phyloP scores from a whole-genome alignment of 2,888 invertebrate genomes.

The Dichetophora obliterata region DNA sequence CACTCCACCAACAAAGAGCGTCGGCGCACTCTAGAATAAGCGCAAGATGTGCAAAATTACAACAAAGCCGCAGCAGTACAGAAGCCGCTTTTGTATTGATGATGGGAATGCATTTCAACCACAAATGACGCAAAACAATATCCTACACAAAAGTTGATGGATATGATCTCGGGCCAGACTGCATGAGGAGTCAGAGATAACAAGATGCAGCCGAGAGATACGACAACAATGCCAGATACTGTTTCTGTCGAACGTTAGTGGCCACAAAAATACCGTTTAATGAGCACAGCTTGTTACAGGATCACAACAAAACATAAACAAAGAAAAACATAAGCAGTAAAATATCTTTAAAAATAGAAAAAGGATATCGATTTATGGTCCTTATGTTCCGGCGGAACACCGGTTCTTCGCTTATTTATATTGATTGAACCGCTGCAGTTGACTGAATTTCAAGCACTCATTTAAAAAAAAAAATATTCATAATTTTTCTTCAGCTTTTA shows the following conservation, averaged over 20 bases:
- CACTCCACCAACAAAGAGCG: conserved; percentile 48
- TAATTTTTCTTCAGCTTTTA: too few species aligned
- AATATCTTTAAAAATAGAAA: too few species aligned
- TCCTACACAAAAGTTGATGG: conserved; percentile 51
- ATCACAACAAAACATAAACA: conserved; percentile 16
- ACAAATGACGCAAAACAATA: conserved; percentile 59
- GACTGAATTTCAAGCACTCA: too few species aligned
- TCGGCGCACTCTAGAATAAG: conserved; percentile 19
- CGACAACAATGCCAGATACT: conserved; percentile 49
- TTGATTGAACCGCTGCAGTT: too few species aligned
- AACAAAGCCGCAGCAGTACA: conserved; percentile 17
- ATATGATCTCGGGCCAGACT: conserved; percentile 44
- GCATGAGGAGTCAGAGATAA: conserved; percentile 50
- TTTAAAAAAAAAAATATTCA: too few species aligned
- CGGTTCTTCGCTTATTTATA: too few species aligned
- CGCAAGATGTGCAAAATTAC: conserved; percentile 30
- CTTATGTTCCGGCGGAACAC: too few species aligned
- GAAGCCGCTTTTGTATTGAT: conserved; percentile 32
- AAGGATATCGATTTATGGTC: too few species aligned
- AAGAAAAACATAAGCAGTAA: too few species aligned
- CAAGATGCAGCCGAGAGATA: conserved; percentile 60
- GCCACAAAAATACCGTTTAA: conserved; percentile 66
- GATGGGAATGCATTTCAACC: conserved; percentile 48
- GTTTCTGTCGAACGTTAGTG: conserved; percentile 50
- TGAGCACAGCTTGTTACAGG: conserved; percentile 63